Percentiles rank a stretch among this genome's conserved stretches.
These are phyloP conservation scores for Halcyon leucocephala DNA, from an alignment of 2,797 vertebrate species.

Conservation along the genomic window DNA sequence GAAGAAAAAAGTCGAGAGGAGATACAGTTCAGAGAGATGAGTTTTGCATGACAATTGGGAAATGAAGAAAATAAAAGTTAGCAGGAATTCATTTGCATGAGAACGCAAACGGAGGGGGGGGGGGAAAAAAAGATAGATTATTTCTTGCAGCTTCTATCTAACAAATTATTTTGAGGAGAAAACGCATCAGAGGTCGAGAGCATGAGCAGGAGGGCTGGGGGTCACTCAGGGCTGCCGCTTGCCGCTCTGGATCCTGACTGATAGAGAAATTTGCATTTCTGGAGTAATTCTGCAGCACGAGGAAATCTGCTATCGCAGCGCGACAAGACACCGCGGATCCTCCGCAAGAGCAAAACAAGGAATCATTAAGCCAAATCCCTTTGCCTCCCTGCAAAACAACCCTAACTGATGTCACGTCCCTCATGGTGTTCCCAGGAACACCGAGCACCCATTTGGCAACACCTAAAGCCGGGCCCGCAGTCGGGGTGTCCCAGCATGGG, in stretches of 20 bases:
- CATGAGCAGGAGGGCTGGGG: not conserved
- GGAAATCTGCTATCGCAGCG: slow-evolving; percentile 45
- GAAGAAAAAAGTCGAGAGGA: not conserved
- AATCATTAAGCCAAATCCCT: slow-evolving; percentile 68
- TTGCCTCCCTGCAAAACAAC: slow-evolving; percentile 47
- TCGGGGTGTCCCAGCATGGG: accelerated
- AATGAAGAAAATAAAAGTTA: slow-evolving; percentile 55
- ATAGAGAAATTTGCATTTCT: slow-evolving; percentile 58
- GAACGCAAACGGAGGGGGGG: not conserved
- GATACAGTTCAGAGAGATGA: not conserved
- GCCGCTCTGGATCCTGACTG: slow-evolving; percentile 33
- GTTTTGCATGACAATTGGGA: slow-evolving; percentile 47
- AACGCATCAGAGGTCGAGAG: slow-evolving; percentile 15
- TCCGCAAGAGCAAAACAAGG: slow-evolving; percentile 18
- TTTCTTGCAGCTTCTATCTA: slow-evolving; percentile 19
- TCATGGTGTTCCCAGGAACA: not conserved
- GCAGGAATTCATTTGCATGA: slow-evolving; percentile 27
- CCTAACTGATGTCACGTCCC: not conserved
- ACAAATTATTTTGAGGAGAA: slow-evolving; percentile 55
- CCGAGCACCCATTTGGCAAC: accelerated
- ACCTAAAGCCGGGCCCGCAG: not conserved
- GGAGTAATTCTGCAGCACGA: not conserved
- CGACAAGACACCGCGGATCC: slow-evolving; percentile 52
- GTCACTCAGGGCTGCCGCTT: not conserved
- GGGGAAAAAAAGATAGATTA: not conserved